Conservation (phyloP, 2,797 vertebrate species). For the Bovichtus variegatus region DNA sequence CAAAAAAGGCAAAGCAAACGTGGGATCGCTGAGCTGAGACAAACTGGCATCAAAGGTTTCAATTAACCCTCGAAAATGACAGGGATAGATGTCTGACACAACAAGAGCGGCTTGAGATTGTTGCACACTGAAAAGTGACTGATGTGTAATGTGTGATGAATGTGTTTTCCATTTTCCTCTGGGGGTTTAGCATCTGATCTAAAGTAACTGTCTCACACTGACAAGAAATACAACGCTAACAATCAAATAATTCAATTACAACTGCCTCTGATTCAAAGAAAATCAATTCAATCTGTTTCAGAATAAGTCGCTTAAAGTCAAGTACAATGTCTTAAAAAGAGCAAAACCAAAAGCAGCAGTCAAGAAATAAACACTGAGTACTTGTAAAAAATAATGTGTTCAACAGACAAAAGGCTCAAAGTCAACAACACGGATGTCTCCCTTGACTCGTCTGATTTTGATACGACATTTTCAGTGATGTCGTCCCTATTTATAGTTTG, state of each 20-base stretch:
- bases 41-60: slow-evolving; percentile 43
- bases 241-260: slow-evolving; percentile 65
- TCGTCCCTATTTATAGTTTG: slow-evolving; percentile 78
- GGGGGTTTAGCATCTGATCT: slow-evolving; percentile 65
- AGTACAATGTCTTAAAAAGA: slow-evolving; percentile 71
- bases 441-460: slow-evolving; percentile 66
- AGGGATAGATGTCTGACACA: slow-evolving; percentile 36
- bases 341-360: slow-evolving; percentile 63
- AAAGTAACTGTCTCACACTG: slow-evolving; percentile 71
- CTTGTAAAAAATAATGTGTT: slow-evolving; percentile 70
- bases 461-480: slow-evolving; percentile 64
- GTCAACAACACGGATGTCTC: slow-evolving; percentile 63
- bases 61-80: slow-evolving; percentile 31
- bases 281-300: slow-evolving; percentile 58
- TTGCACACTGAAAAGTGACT: slow-evolving; percentile 36
- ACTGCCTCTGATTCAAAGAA: slow-evolving; percentile 66
- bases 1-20: slow-evolving; percentile 29
- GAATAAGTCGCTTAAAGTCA: slow-evolving; percentile 55
- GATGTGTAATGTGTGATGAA: slow-evolving; percentile 24
- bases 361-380: slow-evolving; percentile 64
- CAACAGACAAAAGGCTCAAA: slow-evolving; percentile 67
- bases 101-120: slow-evolving; percentile 32
- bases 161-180: slow-evolving; percentile 62
- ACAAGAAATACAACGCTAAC: slow-evolving; percentile 73
- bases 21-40: slow-evolving; percentile 45